A percentile compares a stretch with the other conserved stretches of the same genome.
Evolutionary conservation across 2,113 vertebrate species (phyloP).

Genomic region (Toxotes chatareus): DNA sequence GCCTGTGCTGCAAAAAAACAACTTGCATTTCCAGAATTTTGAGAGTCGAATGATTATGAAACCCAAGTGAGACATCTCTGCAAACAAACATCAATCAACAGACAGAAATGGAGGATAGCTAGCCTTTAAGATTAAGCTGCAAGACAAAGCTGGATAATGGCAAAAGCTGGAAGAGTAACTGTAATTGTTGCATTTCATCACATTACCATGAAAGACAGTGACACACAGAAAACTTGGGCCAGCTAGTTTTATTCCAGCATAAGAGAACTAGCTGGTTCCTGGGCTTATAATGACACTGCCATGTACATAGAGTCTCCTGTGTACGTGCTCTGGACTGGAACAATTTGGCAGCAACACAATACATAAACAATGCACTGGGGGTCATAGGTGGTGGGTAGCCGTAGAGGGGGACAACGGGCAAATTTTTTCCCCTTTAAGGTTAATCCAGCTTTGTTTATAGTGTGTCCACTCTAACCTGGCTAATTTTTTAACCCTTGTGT

Average conservation of each 20-base stretch:
- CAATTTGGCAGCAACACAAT: neutral
- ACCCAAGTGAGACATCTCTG: neutral
- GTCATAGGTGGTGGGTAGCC: neutral
- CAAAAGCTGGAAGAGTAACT: neutral
- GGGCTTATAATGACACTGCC: neutral
- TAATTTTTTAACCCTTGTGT: neutral
- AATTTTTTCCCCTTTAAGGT: neutral
- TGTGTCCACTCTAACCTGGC: neutral
- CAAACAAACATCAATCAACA: neutral
- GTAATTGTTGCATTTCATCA: neutral
- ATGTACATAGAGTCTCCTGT: neutral
- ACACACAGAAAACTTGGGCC: neutral
- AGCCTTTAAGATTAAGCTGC: neutral
- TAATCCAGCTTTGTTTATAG: neutral
- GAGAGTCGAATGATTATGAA: neutral
- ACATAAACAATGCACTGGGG: neutral
- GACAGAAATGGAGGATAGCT: neutral
- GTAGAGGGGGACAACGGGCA: neutral
- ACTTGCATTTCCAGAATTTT: neutral
- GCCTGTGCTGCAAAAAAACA: slow-evolving; percentile 8
- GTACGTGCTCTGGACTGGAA: neutral
- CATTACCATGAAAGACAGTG: neutral
- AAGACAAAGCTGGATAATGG: neutral
- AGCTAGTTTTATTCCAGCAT: neutral
- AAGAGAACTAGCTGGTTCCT: neutral